Percentiles rank a stretch among this genome's conserved stretches.
Conservation (phyloP, 35 echinoderm and acorn worm species). For the Lytechinus pictus region DNA sequence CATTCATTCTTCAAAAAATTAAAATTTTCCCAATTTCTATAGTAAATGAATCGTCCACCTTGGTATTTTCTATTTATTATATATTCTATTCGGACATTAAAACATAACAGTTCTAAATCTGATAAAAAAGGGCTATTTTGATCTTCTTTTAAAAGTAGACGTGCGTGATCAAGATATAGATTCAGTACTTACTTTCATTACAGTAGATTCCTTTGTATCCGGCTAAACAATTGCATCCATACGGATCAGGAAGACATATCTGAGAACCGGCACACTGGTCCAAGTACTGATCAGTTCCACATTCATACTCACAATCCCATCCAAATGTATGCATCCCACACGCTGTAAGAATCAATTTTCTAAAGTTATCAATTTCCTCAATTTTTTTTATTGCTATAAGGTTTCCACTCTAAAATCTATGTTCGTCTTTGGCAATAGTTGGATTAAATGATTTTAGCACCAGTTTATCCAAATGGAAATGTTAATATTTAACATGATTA, state of each 20-base stretch:
- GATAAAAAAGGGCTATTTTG: background rate
- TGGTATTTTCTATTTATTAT: background rate
- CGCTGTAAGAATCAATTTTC: background rate
- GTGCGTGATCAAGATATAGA: background rate
- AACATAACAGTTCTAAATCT: background rate
- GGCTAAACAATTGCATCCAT: constrained; percentile 59
- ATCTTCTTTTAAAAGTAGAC: background rate
- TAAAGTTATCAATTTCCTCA: background rate
- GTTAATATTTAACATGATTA: background rate
- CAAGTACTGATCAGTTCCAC: background rate
- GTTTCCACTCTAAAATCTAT: background rate
- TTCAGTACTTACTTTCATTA: constrained; percentile 32
- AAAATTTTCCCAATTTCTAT: background rate
- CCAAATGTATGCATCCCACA: constrained; percentile 55
- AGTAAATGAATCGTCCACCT: background rate
- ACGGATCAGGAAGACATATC: constrained; percentile 72
- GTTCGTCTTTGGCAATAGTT: background rate
- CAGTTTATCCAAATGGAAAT: background rate
- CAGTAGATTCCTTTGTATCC: constrained; percentile 54
- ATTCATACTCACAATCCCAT: constrained; percentile 47
- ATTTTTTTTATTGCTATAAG: background rate
- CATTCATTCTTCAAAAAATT: too few relatives aligned
- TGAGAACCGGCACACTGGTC: constrained; percentile 34
- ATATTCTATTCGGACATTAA: background rate
- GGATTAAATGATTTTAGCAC: background rate